Conservation (phyloP, 2,113 vertebrate genomes). For the Fregetta grallaria region DNA sequence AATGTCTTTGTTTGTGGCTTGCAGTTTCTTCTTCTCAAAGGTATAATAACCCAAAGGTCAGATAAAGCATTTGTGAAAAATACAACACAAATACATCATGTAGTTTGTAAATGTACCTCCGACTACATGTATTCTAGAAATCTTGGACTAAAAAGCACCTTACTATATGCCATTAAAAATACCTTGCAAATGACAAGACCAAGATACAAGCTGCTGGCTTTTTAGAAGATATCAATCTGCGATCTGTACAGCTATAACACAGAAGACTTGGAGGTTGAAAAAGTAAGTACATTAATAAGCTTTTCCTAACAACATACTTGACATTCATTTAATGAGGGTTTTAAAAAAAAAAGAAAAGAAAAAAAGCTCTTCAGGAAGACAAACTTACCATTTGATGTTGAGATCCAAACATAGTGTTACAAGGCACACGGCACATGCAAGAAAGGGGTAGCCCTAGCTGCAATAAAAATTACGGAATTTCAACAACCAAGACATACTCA, state of each 20-base stretch:
- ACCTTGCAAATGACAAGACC: background rate
- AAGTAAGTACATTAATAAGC: background rate
- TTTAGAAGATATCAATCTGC: background rate
- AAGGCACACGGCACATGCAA: constrained; percentile 90
- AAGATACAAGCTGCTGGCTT: background rate
- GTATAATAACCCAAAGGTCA: background rate
- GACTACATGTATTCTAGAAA: background rate
- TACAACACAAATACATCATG: background rate
- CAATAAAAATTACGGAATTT: background rate
- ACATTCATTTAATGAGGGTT: background rate
- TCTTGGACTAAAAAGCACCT: background rate
- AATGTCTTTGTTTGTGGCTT: background rate
- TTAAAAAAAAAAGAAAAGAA: background rate
- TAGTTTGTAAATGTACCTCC: background rate
- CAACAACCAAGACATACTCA: background rate
- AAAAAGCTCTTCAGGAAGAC: background rate
- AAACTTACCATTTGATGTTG: constrained; percentile 94
- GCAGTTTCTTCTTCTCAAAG: background rate
- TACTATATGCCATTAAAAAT: background rate
- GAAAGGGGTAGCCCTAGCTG: constrained; percentile 81
- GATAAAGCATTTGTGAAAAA: background rate
- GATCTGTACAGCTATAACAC: background rate
- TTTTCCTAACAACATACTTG: background rate
- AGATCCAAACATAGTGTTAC: constrained; percentile 98
- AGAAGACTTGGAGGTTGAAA: background rate